Base-by-base conservation (phyloP, 2,888 invertebrate genomes). In the Lathronympha strigana region DNA sequence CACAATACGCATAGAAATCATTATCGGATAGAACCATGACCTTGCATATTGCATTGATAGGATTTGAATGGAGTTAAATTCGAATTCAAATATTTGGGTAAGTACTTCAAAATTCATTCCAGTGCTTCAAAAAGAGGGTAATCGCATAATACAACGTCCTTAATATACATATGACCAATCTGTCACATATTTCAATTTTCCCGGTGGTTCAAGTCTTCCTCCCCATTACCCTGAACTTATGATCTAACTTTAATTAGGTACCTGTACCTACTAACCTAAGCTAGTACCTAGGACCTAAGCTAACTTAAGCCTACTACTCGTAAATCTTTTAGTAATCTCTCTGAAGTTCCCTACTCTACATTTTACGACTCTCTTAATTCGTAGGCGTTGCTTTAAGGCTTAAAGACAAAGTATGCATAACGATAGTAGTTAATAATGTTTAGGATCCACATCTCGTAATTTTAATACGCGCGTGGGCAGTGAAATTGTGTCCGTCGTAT, bases 1-100 rank as follows among this genome's bases (percentile, higher is more conserved):
- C 38, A 61, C 61, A 66, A 66, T 66, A 47, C 47, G 47, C 54
- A 54, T 66, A 61, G 38, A 60, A 54, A 58, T 58, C 23, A 47
- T 23, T 54, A 66, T 61, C 23, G 60, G 38, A 66, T 40, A 4
- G 38, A 61, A 61, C 60, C 66, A 61, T 66, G 66, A 61, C 66
- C 66, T 61, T 54, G 66, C 61, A 21, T 33, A 38, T 54, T 61
- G 66, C 31, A 61, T 66, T 64, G 25, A 38, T 51, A 36, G 55
- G 31, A 54, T 38, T 53, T 61, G 66, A 66, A 66, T 66, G 54
- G 53, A 61, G 43, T 58, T 47, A 38, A 49, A 55, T 58, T 50
- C 33, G 33, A 51, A 60, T 61, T 49, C 51, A n/a, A n/a, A n/a
- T n/a, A n/a, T n/a, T 25, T 33, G 11, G 54, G 40, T n/a, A 58